Evolutionary conservation across 2,888 invertebrate genomes (phyloP).

Genomic region (Selenia dentaria): DNA sequence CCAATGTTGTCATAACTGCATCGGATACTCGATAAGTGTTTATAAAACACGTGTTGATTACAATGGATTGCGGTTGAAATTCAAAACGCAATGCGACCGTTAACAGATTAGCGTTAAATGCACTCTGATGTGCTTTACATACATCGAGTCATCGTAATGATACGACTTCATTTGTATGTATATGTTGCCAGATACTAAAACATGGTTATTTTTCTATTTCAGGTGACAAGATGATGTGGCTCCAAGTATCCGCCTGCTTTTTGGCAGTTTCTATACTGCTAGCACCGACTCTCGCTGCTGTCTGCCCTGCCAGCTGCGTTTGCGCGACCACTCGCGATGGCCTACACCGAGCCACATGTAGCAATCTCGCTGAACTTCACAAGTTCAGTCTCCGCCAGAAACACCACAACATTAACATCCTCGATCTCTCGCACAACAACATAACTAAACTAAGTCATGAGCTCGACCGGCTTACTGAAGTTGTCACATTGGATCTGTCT

Average conservation of each 20-base stretch:
- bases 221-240: constrained; percentile 71
- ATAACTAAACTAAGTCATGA: constrained; percentile 84
- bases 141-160: constrained; percentile 32
- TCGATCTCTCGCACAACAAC: constrained; percentile 87
- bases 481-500: constrained; percentile 87
- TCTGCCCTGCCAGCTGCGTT: constrained; percentile 81
- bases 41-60: constrained; percentile 36
- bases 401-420: constrained; percentile 80
- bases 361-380: constrained; percentile 90
- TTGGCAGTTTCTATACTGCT: constrained; percentile 60
- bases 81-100: constrained; percentile 42
- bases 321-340: constrained; percentile 87
- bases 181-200: no score
- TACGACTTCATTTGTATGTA: neutral
- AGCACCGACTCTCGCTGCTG: constrained; percentile 56
- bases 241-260: constrained; percentile 53
- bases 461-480: constrained; percentile 83
- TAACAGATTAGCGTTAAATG: constrained; percentile 48
- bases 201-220: constrained; percentile 51
- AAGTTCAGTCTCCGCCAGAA: constrained; percentile 81
- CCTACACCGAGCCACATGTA: constrained; percentile 87
- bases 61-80: constrained; percentile 51
- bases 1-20: constrained; percentile 27
- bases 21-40: constrained; percentile 29
- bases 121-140: constrained; percentile 38